Conservation (phyloP, 2,113 vertebrate species). For the Cynocephalus volans region DNA sequence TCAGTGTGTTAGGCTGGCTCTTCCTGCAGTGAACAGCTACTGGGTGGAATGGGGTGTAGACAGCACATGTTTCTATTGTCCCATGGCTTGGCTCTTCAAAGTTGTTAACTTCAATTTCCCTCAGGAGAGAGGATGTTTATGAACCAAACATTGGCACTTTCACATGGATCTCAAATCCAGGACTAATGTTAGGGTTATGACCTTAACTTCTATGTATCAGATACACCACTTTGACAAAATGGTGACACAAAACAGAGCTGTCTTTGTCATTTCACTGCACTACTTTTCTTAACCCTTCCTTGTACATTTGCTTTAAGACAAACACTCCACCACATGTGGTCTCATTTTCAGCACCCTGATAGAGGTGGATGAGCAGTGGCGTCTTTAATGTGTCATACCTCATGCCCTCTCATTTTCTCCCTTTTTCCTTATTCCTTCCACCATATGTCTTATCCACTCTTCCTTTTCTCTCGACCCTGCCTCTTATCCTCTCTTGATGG, state of each 20-base stretch:
- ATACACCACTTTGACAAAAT: neutral
- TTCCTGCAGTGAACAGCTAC: too few relatives aligned
- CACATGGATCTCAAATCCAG: neutral
- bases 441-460: neutral
- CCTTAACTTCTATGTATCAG: neutral
- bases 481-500: neutral
- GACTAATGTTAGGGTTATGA: neutral
- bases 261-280: neutral
- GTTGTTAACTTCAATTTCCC: neutral
- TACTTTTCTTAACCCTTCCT: neutral
- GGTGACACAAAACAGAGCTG: neutral
- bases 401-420: neutral
- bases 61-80: too few relatives aligned
- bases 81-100: neutral
- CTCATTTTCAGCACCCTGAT: neutral
- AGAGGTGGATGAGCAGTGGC: fast-evolving
- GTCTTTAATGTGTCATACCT: neutral
- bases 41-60: fast-evolving
- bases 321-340: neutral
- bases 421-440: neutral
- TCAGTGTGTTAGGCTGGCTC: neutral
- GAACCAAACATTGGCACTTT: neutral
- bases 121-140: neutral
- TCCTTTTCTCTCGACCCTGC: neutral
- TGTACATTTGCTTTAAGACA: neutral